These are phyloP conservation scores for Atrichornis clamosus DNA, from an alignment of 2,113 vertebrate species.

Conservation along the genomic window DNA sequence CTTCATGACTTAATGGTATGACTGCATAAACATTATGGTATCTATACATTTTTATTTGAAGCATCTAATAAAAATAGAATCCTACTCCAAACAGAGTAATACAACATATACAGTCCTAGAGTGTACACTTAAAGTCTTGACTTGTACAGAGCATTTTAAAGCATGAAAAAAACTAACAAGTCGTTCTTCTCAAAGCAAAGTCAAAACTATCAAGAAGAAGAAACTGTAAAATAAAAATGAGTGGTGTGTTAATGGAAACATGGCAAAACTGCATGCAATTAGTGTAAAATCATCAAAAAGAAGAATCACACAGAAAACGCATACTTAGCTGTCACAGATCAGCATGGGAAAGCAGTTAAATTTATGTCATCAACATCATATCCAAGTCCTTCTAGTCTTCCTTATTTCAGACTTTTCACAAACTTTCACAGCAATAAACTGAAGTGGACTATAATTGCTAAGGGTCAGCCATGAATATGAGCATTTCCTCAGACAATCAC, in stretches of 20 bases:
- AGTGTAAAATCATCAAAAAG: conserved; percentile 67
- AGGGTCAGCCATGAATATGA: not conserved
- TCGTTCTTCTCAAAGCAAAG: conserved; percentile 8
- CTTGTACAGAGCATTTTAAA: not conserved
- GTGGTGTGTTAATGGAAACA: conserved; percentile 61
- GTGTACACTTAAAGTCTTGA: not conserved
- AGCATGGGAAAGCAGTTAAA: conserved; percentile 51
- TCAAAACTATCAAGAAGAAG: not conserved
- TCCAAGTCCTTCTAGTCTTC: conserved; percentile 50
- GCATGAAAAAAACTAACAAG: not conserved
- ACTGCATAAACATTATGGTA: not conserved
- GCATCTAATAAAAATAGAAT: not conserved
- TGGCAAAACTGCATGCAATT: conserved; percentile 72
- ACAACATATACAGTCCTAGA: not conserved
- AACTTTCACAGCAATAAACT: conserved; percentile 32
- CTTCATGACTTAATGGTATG: not conserved
- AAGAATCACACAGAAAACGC: conserved; percentile 56
- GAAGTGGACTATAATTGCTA: not conserved
- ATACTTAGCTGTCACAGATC: conserved; percentile 58
- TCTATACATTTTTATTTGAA: not conserved
- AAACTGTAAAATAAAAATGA: conserved; percentile 26
- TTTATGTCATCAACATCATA: conserved; percentile 7
- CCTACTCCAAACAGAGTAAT: not conserved
- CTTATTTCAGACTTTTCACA: conserved; percentile 59
- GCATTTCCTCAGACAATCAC: conserved; percentile 14